Evolutionary conservation across 2,113 vertebrate genomes (phyloP), one percentile per base, ranked within the genome.

Genomic region (Acrocephalus kingi): DNA sequence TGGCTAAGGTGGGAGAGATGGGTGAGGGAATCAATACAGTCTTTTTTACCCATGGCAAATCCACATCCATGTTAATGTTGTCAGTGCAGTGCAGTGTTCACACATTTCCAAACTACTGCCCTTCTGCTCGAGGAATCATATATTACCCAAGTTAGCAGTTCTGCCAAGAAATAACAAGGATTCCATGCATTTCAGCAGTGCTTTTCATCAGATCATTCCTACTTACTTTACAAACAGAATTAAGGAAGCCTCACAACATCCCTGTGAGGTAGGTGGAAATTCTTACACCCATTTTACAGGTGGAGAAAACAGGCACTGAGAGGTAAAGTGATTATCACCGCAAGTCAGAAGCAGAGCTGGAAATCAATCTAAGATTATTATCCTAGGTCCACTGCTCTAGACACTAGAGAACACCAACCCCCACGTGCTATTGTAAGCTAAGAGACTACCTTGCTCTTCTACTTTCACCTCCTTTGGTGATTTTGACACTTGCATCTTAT

Each of bases 201-300:
- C 94, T 97, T 95, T 97, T 96, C 95, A 95, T 96, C 94, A 96
- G 91, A 95, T 97, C 91, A 96, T 95, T 95, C 93, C 93, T 96
- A 96, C 94, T 88, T 90, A 77, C 87, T 96, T 96, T 96, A 96
- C 95, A 97, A 95, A 95, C 88, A 92, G 92, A 89, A 52, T 96
- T 95, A 93, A 79, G 71, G 68, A 80, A 93, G 92, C 97, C 92
- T 97, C 89, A 92, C 76, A 93, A 93, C 94, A 94, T 79, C 95
- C 95, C 91, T 95, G 95, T 95, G 97, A 98, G 94, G 94, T 95
- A 97, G 95, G 88, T 93, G 84, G 93, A 96, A 91, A 91, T 93
- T 75, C 90, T 84, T 91, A 96, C 71, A 95, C 81, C 87, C 91
- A 45, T 94, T 96, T 87, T 96, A 88, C 71, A 95, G 96, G 94